phyloP scores from a whole-genome alignment of 2,888 invertebrate species.

The Microplitis deprimator region DNA sequence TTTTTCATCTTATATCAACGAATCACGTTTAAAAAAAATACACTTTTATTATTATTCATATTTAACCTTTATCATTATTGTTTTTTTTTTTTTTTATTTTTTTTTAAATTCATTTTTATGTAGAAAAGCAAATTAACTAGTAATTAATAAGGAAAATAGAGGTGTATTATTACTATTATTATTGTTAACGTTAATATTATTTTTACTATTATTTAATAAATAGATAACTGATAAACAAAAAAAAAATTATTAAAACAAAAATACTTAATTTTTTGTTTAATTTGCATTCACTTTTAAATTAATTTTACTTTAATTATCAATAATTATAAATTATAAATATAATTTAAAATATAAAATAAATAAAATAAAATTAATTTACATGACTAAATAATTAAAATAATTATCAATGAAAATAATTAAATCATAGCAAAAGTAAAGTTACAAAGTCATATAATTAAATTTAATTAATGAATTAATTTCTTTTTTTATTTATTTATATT shows the following conservation, averaged over 20 bases:
- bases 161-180: neutral
- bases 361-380: too few species aligned
- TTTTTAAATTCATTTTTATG: conserved; percentile 13
- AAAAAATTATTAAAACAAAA: too few species aligned
- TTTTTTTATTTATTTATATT: neutral
- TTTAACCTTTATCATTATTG: conserved; percentile 3
- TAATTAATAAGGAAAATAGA: neutral
- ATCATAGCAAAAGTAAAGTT: neutral
- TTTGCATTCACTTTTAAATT: too few species aligned
- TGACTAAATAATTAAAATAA: too few species aligned
- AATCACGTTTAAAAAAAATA: neutral
- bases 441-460: neutral
- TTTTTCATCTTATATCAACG: neutral
- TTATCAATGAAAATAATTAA: too few species aligned
- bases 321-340: too few species aligned
- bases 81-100: conserved; percentile 31
- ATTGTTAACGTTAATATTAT: too few species aligned
- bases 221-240: neutral
- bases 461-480: neutral
- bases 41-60: neutral
- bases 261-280: too few species aligned
- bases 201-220: neutral
- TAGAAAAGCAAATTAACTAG: conserved; percentile 2
- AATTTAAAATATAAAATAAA: too few species aligned
- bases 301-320: too few species aligned